phyloP scores from a whole-genome alignment of 2,113 vertebrate species.

The Zootoca vivipara region DNA sequence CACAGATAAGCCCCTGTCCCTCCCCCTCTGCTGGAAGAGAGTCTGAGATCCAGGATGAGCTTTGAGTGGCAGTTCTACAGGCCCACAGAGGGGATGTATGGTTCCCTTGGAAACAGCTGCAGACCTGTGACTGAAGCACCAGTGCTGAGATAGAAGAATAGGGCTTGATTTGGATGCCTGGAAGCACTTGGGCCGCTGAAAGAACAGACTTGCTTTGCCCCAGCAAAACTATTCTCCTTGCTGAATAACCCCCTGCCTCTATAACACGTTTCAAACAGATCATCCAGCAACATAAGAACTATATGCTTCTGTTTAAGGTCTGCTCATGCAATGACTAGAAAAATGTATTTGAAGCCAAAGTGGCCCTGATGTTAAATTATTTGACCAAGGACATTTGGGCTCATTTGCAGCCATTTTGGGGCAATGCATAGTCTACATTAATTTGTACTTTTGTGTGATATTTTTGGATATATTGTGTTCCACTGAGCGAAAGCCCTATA shows the following conservation, averaged over 20 bases:
- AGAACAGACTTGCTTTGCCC: neutral
- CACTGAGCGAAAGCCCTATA: neutral
- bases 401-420: neutral
- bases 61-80: constrained; percentile 36
- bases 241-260: neutral
- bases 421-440: neutral
- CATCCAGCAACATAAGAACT: neutral
- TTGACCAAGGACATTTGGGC: neutral
- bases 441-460: neutral
- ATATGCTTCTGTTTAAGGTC: neutral
- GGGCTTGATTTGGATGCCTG: constrained; percentile 11
- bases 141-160: constrained; percentile 16
- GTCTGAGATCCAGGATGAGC: constrained; percentile 37
- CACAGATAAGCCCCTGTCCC: constrained; percentile 60
- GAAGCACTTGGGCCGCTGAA: constrained; percentile 27
- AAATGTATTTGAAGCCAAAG: neutral
- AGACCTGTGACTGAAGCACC: constrained; percentile 28
- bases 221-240: neutral
- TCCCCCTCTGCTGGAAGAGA: constrained; percentile 14
- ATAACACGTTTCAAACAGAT: neutral
- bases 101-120: constrained; percentile 58
- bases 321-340: neutral
- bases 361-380: neutral
- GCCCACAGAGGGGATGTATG: constrained; percentile 4
- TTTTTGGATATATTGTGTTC: neutral